Conservation (phyloP, 1,140 invertebrate species). For the Stenopsyche tienmushanensis region DNA sequence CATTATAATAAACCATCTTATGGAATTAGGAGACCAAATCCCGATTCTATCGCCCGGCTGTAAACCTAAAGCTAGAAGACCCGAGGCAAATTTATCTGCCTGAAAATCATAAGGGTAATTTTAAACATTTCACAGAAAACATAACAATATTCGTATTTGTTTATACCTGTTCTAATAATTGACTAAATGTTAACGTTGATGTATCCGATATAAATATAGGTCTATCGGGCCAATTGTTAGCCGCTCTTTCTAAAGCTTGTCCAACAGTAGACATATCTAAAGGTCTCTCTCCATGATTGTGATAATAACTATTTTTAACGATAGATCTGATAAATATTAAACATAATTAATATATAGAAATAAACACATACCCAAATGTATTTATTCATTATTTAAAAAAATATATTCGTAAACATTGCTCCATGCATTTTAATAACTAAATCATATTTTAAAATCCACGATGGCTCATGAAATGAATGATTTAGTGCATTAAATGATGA, state of each 20-base stretch:
- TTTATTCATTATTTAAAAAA: too few species aligned
- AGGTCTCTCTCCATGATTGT: constrained; percentile 53
- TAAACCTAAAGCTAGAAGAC: constrained; percentile 71
- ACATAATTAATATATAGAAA: neutral
- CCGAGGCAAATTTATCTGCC: constrained; percentile 73
- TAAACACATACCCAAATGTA: neutral
- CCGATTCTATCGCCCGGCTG: constrained; percentile 77
- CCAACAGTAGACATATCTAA: constrained; percentile 61
- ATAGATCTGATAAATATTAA: neutral
- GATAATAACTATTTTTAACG: constrained; percentile 44
- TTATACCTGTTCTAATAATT: constrained; percentile 59
- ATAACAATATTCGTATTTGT: constrained; percentile 2
- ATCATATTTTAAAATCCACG: too few species aligned
- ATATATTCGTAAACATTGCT: too few species aligned
- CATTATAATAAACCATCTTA: constrained; percentile 77
- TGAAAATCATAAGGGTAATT: constrained; percentile 49
- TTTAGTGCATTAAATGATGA: too few species aligned
- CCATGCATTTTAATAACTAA: too few species aligned
- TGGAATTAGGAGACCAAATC: constrained; percentile 79
- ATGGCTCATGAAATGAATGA: too few species aligned
- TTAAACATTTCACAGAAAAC: too few species aligned
- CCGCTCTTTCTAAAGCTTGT: constrained; percentile 56
- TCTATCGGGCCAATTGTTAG: constrained; percentile 53
- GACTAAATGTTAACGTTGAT: constrained; percentile 58
- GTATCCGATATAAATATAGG: constrained; percentile 60